Base-by-base conservation (phyloP, 2,113 vertebrate species). In the Melanostigma gelatinosum region DNA sequence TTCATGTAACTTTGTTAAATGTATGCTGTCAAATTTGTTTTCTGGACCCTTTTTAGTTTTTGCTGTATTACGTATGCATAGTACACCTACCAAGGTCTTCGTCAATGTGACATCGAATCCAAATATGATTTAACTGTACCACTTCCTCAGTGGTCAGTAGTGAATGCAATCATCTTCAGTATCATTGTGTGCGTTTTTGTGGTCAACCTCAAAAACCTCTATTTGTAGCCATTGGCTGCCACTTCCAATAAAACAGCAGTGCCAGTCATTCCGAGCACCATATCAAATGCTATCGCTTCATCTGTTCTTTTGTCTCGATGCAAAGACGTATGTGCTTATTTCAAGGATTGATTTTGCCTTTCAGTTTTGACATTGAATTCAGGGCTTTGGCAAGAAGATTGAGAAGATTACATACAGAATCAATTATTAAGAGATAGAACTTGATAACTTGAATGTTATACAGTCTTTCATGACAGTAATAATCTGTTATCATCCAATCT, bases 381-480 rank as follows among this genome's bases (percentile, higher is more conserved):
- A 9, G 8, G 15, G 8, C 38, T 46, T 34, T 44, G 34, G 13
- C 13, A 66, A 61, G 16, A 13, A 4, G 0, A 36, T 13, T 50
- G 8, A 12, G 3, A 38, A 36, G 52, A 72, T 40, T 29, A 7
- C 2, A 0, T 11, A 9, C 24, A 4, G 6, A 18, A 38, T 66
- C 34, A 77, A 3, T 72, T 60, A 60, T 76, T 62, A 46, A 73
- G n/a, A 62, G 18, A 40, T 55, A 24, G 12, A 54, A 63, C 12
- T 20, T 40, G 22, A 68, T 83, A 20, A 54, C 16, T 20, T 54
- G 1, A 44, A 61, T 66, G 24, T 48, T 32, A 27, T 52, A 73
- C 3, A 38, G 24, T 60, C 12, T 40, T 80, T 57, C 1, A 36
- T 65, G 20, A 65, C 11, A 54, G 55, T 32, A 40, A 7, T 69